These are phyloP conservation scores for Furcifer pardalis DNA, from an alignment of 2,797 vertebrate genomes.

Conservation along the genomic window DNA sequence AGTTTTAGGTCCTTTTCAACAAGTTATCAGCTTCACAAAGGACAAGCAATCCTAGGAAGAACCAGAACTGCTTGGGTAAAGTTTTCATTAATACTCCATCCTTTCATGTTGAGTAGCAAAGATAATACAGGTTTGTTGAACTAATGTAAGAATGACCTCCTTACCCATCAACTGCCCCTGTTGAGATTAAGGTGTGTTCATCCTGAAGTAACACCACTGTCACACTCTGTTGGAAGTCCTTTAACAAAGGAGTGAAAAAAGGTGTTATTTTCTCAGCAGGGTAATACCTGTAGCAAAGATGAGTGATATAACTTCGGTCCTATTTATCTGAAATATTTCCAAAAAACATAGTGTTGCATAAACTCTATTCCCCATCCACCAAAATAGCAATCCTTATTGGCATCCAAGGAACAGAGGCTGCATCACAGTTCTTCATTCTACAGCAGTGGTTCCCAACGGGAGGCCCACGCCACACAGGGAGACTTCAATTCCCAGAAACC, in stretches of 20 bases:
- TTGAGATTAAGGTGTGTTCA: slow-evolving; percentile 90
- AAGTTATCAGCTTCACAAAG: no score
- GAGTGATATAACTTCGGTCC: neutral
- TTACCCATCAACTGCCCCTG: slow-evolving; percentile 97
- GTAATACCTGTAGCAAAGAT: neutral
- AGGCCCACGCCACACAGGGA: no score
- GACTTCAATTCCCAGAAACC: no score
- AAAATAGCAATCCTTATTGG: neutral
- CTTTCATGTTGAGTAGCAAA: neutral
- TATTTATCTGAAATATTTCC: neutral
- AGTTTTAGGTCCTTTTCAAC: neutral
- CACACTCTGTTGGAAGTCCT: slow-evolving; percentile 93
- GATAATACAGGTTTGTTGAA: neutral
- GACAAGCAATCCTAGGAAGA: neutral
- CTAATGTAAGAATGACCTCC: slow-evolving; percentile 26
- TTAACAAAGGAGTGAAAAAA: slow-evolving; percentile 18
- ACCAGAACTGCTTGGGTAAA: neutral
- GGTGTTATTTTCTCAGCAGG: neutral
- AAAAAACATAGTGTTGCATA: neutral
- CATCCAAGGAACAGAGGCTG: neutral
- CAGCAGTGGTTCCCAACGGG: no score
- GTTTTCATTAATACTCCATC: neutral
- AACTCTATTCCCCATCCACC: neutral
- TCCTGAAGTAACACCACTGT: slow-evolving; percentile 95
- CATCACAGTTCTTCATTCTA: neutral